Base-by-base conservation (phyloP, 1,140 invertebrate genomes). In the Tetramorium simillimum region DNA sequence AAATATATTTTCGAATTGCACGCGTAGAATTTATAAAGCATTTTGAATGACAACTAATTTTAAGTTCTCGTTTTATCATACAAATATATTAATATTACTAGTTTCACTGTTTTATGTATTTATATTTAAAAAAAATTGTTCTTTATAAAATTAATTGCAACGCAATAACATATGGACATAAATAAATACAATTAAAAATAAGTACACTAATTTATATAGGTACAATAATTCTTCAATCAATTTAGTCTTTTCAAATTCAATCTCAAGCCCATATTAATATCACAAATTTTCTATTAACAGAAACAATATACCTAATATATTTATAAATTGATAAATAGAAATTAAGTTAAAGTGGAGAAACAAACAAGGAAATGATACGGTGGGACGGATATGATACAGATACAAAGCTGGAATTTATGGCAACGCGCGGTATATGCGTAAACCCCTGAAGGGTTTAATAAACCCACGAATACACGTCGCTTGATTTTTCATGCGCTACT, bases 331-430 rank as follows among this genome's bases (percentile, higher is more conserved):
- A 49, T 72, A 60, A 40, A 56, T 37, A 16, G 10, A 43, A 81
- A 49, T 81, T 49, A 40, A 43, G 53, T 33, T 40, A 82, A 82
- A 49, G 14, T 24, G 16, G 4, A 24, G 46, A 43, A 24, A 69
- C 21, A 53, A 73, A 72, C 33, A 72, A 62, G 33, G 18, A 60
- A 53, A 67, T 21, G 5, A 58, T 24, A 72, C 37, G 28, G 73
- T 51, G 40, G 49, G 28, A 37, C 33, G 28, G 75, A 62, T 58
- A n/a, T n/a, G n/a, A n/a, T n/a, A n/a, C n/a, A n/a, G n/a, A n/a
- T n/a, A n/a, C n/a, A n/a, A n/a, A 58, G 49, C 67, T 89, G 33
- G 49, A 89, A 90, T 78, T 90, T 85, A 80, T 87, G 73, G 0
- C 24, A 86, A 9, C n/a, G 40, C 53, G 21, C 12, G 12, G 16